Base-by-base conservation (phyloP, 92 coral and sea anemone genomes). In the Siderastrea siderea region DNA sequence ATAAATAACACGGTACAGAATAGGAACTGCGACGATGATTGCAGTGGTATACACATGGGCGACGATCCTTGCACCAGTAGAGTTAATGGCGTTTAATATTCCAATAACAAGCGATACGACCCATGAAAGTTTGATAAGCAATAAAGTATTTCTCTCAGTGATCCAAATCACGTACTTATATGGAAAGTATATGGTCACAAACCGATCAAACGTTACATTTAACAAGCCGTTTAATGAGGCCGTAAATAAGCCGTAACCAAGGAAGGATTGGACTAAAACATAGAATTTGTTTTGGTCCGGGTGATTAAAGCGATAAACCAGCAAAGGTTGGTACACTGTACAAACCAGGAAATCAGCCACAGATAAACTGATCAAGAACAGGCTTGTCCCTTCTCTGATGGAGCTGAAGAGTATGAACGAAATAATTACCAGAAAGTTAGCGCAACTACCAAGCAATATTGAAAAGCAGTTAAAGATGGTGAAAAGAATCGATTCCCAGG, bases 291-390 rank as follows among this genome's bases (percentile, higher is more conserved):
- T 67, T 68, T 52, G 54, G 44, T 52, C 55, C 1, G 53, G 75
- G 11, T 81, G 45, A 45, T 38, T 81, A 46, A 68, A 67, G 45
- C 62, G 73, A 67, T 17, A 7, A 46, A 63, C 13, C 12, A 70
- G n/a, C 55, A 83, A 1, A 10, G 87, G 72, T 13, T 83, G 87
- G 67, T 71, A 71, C 16, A 57, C 72, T 12, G 51, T 2, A 62
- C 87, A 83, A 9, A 82, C 48, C 1, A 82, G 79, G 19, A 82
- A 82, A 59, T 82, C 87, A 9, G 87, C 87, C 68, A 82, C 54
- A 14, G 87, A 82, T 46, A 82, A 57, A 72, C 68, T 82, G 54
- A 83, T 63, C 49, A 83, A 70, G 46, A 59, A 73, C 75, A 68
- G 14, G 14, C 13, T 65, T 44, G 58, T 63, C 52, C 47, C 71